These are phyloP conservation scores for Cyprinodon diabolis DNA, from an alignment of 2,797 vertebrate species.

Conservation along the genomic window DNA sequence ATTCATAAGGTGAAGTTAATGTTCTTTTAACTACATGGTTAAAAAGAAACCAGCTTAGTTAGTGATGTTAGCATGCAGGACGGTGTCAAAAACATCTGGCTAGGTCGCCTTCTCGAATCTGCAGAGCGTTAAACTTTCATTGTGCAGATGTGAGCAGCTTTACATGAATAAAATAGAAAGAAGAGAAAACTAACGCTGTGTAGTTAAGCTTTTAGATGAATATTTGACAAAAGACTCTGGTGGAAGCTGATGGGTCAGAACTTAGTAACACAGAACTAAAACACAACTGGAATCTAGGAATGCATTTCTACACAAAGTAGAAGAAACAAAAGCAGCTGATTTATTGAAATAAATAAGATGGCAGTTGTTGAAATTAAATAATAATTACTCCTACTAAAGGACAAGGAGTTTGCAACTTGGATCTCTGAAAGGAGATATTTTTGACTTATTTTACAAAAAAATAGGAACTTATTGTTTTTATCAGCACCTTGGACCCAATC, in stretches of 20 bases:
- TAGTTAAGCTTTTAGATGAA: background rate
- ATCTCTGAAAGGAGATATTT: conserved; percentile 3
- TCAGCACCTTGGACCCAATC: background rate
- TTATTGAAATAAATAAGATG: background rate
- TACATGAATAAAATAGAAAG: background rate
- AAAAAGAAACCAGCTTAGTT: background rate
- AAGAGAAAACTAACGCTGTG: background rate
- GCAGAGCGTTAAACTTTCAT: background rate
- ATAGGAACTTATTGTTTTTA: background rate
- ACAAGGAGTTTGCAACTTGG: background rate
- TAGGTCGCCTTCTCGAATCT: background rate
- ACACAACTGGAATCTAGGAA: background rate
- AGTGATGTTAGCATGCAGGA: background rate
- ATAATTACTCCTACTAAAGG: background rate
- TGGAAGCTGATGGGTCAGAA: background rate
- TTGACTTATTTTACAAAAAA: background rate
- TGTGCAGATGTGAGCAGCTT: background rate
- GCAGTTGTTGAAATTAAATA: background rate
- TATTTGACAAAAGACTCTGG: no score
- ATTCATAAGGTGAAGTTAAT: background rate
- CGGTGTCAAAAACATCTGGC: background rate
- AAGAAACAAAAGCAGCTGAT: background rate
- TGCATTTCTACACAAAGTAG: background rate
- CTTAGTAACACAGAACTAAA: background rate
- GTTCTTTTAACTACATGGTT: background rate